A percentile compares a stretch with the other conserved stretches of the same genome.
phyloP scores from a whole-genome alignment of 2,797 vertebrate species.

The Lacerta agilis region DNA sequence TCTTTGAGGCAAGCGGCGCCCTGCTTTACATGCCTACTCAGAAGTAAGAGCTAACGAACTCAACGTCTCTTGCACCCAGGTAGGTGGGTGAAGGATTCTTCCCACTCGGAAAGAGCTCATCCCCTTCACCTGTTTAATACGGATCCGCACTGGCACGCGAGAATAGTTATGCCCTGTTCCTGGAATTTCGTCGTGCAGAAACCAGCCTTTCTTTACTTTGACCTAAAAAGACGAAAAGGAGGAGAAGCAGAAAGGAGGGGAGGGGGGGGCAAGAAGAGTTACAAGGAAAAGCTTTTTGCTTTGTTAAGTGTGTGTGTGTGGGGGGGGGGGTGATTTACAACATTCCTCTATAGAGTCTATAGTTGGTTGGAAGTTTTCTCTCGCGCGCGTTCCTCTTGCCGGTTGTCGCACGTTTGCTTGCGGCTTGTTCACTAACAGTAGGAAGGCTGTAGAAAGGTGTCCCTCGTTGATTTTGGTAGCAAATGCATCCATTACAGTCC shows the following conservation, averaged over 20 bases:
- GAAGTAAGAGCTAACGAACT: not conserved
- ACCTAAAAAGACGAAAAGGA: not conserved
- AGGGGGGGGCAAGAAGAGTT: not conserved
- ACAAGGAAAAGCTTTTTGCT: not conserved
- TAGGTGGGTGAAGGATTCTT: not conserved
- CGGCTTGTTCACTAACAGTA: constrained; percentile 59
- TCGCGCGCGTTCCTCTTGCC: not conserved
- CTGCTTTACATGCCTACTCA: not conserved
- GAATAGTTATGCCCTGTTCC: not conserved
- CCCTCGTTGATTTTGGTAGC: constrained; percentile 43
- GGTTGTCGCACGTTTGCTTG: constrained; percentile 51
- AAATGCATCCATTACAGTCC: constrained; percentile 30
- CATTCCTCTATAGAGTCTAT: not conserved
- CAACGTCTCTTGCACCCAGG: not conserved
- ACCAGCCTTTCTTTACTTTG: not conserved
- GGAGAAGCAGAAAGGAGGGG: not conserved
- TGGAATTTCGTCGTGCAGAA: not conserved
- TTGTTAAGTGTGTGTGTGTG: too few relatives aligned
- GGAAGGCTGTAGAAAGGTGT: not conserved
- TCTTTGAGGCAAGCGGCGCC: not conserved
- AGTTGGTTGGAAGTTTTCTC: not conserved
- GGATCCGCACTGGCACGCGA: not conserved
- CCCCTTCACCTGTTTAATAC: not conserved
- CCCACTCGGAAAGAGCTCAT: not conserved
- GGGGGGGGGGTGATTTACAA: not conserved